Conservation (phyloP, 1,140 invertebrate species). For the Myzus persicae region DNA sequence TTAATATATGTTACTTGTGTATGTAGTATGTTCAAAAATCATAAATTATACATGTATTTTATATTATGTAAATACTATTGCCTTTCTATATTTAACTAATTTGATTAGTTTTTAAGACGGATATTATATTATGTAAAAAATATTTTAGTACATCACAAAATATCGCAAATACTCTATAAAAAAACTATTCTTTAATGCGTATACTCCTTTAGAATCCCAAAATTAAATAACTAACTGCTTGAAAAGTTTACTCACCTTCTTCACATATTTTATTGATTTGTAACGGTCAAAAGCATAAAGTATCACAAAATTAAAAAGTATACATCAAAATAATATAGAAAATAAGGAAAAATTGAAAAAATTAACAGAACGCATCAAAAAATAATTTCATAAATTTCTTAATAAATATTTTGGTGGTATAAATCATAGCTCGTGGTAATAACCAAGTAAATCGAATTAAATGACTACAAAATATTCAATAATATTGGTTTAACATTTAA, state of each 20-base stretch:
- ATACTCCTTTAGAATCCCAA: background rate
- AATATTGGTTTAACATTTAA: too few relatives aligned
- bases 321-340: too few relatives aligned
- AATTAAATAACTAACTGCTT: background rate
- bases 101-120: too few relatives aligned
- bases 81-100: background rate
- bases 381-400: too few relatives aligned
- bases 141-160: background rate
- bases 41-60: background rate
- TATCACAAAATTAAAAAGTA: too few relatives aligned
- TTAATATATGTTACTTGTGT: background rate
- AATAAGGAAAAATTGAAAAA: too few relatives aligned
- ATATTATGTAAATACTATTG: background rate
- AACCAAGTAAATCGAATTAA: background rate
- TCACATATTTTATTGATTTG: too few relatives aligned
- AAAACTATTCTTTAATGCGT: background rate
- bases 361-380: too few relatives aligned
- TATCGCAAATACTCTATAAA: background rate
- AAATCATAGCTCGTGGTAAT: too few relatives aligned
- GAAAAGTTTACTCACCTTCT: too few relatives aligned
- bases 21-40: background rate
- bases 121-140: background rate
- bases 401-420: background rate
- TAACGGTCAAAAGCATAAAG: too few relatives aligned
- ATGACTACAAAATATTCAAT: background rate